Conservation (phyloP, 2,888 invertebrate genomes). For the Octonoba sinensis region DNA sequence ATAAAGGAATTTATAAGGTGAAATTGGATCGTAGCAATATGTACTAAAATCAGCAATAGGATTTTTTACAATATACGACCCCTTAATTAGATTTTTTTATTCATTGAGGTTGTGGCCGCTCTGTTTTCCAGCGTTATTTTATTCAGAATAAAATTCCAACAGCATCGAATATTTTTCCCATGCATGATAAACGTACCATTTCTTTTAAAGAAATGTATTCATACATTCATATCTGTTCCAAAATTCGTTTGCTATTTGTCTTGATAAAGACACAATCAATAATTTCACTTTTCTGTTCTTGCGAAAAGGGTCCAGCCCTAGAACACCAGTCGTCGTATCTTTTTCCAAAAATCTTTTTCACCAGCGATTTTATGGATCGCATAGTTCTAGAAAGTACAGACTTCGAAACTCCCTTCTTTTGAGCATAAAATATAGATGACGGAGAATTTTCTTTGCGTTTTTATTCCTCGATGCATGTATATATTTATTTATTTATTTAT, state of each 20-base stretch:
- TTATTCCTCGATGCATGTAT: slow-evolving; percentile 17
- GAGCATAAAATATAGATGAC: slow-evolving; percentile 14
- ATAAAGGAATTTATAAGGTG: no score
- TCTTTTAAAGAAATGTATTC: slow-evolving; percentile 23
- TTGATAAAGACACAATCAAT: slow-evolving; percentile 54
- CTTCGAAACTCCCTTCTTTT: neutral
- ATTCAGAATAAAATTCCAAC: no score
- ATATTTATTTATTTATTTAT: slow-evolving; percentile 13
- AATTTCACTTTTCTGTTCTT: slow-evolving; percentile 27
- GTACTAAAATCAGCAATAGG: no score
- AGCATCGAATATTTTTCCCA: neutral
- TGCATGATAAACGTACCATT: neutral
- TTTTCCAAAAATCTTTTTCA: slow-evolving; percentile 6
- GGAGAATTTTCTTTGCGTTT: slow-evolving; percentile 20
- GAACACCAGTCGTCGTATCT: no score
- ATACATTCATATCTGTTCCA: slow-evolving; percentile 32
- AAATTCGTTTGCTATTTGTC: slow-evolving; percentile 47
- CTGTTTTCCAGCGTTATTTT: no score
- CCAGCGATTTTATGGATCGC: slow-evolving; percentile 33
- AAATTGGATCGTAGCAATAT: no score
- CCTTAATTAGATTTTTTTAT: no score
- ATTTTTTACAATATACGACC: no score
- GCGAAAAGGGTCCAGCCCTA: no score
- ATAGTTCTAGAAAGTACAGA: slow-evolving; percentile 14
- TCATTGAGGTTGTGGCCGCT: no score